Evolutionary conservation across 2,797 vertebrate species (phyloP).

Genomic region (Coluber constrictor): DNA sequence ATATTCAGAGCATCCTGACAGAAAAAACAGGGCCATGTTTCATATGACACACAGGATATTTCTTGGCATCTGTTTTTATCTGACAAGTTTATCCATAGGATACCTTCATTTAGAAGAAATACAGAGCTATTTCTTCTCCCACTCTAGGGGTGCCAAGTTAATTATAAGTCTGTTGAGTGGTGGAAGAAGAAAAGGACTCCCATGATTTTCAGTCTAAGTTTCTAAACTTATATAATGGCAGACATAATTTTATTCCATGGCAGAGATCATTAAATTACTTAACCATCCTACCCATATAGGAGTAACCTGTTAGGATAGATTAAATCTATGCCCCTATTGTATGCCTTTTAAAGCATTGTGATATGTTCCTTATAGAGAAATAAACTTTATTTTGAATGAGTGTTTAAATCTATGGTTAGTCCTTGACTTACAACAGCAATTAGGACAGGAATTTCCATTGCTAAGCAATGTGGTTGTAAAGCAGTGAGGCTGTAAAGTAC

Average conservation of each 20-base stretch:
- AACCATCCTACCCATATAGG: constrained; percentile 6
- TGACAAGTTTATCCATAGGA: neutral
- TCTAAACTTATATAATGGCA: constrained; percentile 29
- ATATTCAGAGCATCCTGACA: neutral
- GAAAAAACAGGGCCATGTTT: neutral
- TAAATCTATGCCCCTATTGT: neutral
- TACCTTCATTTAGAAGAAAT: neutral
- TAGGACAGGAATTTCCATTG: neutral
- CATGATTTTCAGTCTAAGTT: constrained; percentile 12
- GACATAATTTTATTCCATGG: neutral
- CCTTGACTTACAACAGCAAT: neutral
- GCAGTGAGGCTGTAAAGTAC: neutral
- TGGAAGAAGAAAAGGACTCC: neutral
- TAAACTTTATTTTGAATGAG: neutral
- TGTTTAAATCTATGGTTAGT: neutral
- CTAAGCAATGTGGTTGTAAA: neutral
- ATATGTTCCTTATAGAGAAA: neutral
- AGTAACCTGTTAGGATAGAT: neutral
- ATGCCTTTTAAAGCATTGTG: rapidly evolving
- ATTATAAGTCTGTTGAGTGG: neutral
- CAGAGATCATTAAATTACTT: constrained; percentile 46
- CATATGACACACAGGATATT: neutral
- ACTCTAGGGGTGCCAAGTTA: neutral
- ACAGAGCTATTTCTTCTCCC: neutral
- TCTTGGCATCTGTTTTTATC: neutral